Evolutionary conservation across 2,888 invertebrate species (phyloP), one percentile per base, ranked within the genome.

Genomic region (Aquatica leii): DNA sequence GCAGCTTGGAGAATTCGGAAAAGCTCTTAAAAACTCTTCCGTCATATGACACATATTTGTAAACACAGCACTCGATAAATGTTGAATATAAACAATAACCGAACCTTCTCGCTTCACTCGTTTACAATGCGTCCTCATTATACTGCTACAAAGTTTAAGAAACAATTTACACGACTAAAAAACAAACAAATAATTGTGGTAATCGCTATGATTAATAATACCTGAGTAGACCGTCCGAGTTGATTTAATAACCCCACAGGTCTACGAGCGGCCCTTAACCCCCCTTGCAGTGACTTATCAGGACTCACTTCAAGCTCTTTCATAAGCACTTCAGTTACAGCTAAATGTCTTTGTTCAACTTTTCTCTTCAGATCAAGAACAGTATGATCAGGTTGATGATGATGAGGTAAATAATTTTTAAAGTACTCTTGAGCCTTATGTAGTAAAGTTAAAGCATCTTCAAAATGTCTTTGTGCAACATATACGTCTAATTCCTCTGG

Each of bases 391-490:
- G 78, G 77, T 49, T 80, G 78, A 69, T 67, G 74, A 59, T 81
- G 80, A 71, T 66, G 65, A 5, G 68, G 59, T 11, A 63, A 62
- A 54, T 75, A 74, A 54, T 77, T 74, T 54, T 80, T 67, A 20
- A 89, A 78, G 73, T 86, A 88, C 4, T 85, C 82, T 65, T 86
- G 85, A 0, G 87, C 84, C 73, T 88, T 89, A 70, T 92, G 90
- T 70, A 97, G 87, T 11, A 96, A 83, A 68, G 88, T 87, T 69
- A 95, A 91, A 0, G 97, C 96, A 76, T 94, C 94, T 80, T 97
- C 95, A 77, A 98, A 98, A 81, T 97, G 95, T 73, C 98, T 87
- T 81, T 98, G 96, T 0, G 97, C 98, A 69, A 98, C 93, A 73
- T 92, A 88, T 11, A 97, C 96, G 84, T 98, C 97, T 57, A 98